Evolutionary conservation across 2,888 invertebrate genomes (phyloP), one percentile per base, ranked within the genome.

Genomic region (Torymus aiolomorphi): DNA sequence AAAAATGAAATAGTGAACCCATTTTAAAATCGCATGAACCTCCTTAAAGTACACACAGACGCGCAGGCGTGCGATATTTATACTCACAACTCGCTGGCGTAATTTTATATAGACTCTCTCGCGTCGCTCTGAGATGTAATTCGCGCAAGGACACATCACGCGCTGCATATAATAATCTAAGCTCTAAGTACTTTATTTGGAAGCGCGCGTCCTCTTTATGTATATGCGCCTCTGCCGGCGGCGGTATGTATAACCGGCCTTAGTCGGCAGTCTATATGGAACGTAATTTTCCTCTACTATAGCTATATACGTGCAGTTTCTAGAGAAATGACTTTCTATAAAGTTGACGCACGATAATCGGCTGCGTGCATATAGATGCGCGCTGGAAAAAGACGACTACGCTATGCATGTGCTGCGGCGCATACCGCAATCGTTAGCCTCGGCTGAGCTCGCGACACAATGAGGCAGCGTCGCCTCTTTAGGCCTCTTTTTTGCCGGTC

Each of bases 311-410:
- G 18, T 24, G 49, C 51, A n/a, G 13, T 42, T 57, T 59, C 67
- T 18, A 69, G 56, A 61, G 76, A 76, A 76, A 76, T 62, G 69
- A 76, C 69, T 76, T 76, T 75, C 74, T 66, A 51, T 59, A 59
- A 75, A 51, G 24, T 51, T 20, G 66, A 11, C 20, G 54, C 31
- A 10, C 18, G 51, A 14, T 66, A 66, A 75, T 66, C 65, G 51
- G 61, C 57, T 16, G 49, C 12, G 59, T 13, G 14, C 24, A 42
- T 42, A 42, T n/a, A 61, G 2, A 62, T 12, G 24, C 14, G 11
- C n/a, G 16, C 20, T 49, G 51, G 51, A 65, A 51, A 18, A 65
- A 65, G 49, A 49, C n/a, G 49, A 65, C 51, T 65, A 16, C 18
- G 11, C 0, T 31, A 56, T 49, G 20, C 16, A 11, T n/a, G 42